Percentiles rank a stretch among this genome's conserved stretches.
Evolutionary conservation across 2,888 invertebrate species (phyloP).

Genomic region (Trachelus stipa): DNA sequence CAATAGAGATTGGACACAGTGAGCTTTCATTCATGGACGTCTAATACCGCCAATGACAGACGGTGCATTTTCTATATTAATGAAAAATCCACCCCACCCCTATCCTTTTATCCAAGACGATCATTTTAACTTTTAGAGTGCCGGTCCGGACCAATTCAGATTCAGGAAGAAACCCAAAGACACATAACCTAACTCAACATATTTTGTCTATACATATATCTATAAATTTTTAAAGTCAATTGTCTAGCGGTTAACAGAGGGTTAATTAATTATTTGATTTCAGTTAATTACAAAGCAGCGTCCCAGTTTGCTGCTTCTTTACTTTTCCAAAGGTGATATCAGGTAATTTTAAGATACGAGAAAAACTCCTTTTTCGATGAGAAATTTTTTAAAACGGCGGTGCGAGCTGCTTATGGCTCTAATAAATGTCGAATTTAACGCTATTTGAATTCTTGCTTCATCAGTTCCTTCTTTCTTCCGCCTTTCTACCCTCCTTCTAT

Average conservation of each 20-base stretch:
- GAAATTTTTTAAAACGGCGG: background rate
- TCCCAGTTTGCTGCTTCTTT: background rate
- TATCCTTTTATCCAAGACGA: background rate
- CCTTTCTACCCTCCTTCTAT: background rate
- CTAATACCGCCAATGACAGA: background rate
- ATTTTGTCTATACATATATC: too few relatives aligned
- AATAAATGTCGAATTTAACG: background rate
- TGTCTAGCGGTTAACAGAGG: too few relatives aligned
- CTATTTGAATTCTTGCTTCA: background rate
- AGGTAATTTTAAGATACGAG: background rate
- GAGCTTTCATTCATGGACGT: background rate
- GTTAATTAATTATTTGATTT: background rate
- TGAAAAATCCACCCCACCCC: background rate
- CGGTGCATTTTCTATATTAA: background rate
- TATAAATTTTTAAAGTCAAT: too few relatives aligned
- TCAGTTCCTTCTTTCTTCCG: background rate
- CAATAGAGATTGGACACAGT: background rate
- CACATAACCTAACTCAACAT: too few relatives aligned
- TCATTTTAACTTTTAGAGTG: background rate
- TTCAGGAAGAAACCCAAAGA: too few relatives aligned
- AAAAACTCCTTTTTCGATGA: background rate
- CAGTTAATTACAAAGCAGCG: background rate
- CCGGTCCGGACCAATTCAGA: too few relatives aligned
- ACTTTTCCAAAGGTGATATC: background rate
- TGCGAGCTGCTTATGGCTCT: background rate